Evolutionary conservation across 2,888 invertebrate genomes (phyloP), one percentile per base, ranked within the genome.

Genomic region (Ypsolopha sequella): DNA sequence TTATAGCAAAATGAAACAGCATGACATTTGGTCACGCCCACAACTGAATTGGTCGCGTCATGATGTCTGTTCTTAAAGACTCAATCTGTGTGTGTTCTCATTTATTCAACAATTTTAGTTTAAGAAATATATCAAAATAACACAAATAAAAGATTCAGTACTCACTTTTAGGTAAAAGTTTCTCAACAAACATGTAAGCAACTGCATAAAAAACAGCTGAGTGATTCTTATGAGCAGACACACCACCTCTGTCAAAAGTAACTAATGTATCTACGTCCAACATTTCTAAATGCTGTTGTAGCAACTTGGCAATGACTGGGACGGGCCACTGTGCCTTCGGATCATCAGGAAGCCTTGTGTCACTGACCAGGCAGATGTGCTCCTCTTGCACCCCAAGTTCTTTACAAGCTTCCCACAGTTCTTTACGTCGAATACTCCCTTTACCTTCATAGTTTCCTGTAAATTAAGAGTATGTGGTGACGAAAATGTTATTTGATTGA

Each of bases 141-240:
- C 48, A 35, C 35, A 51, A 9, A 14, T 9, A 13, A 6, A 6
- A 38, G n/a, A 10, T 43, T 1, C 14, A 33, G 41, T 64, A 88
- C 90, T 89, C 75, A 93, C 93, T 89, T 74, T 89, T 86, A 61
- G 94, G 94, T 80, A 94, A 88, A 73, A 90, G 87, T 68, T 91
- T 91, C 63, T 93, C 91, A 70, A 94, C 88, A 74, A 92, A 92
- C 68, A 95, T 88, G 65, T 93, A 91, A 51, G 93, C 93, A 50
- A 95, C 88, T 51, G 93, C 94, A 81, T 92, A 93, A 74, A 93
- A 95, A 56, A 95, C 90, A 54, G 95, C 93, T 56, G 91, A 91
- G 73, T 99, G 99, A 85, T 99, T 99, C 33, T 90, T 87, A 82
- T 99, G 99, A 6, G 93, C 91, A 61, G 97, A 98, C 6, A 99